Conservation (phyloP, 2,888 invertebrate genomes). For the Ophraella communa region DNA sequence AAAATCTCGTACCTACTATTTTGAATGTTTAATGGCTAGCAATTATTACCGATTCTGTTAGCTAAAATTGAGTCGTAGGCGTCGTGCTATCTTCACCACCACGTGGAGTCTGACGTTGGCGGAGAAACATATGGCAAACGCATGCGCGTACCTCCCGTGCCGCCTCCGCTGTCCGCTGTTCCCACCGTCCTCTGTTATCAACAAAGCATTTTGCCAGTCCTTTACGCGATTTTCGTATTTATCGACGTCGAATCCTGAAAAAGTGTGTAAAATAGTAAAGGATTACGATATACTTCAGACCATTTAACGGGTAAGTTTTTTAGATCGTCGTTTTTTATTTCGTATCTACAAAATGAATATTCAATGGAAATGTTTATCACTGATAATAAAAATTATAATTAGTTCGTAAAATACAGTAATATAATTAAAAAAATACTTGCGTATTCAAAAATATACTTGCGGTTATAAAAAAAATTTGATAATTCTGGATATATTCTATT, state of each 20-base stretch:
- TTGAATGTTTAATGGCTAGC: not conserved
- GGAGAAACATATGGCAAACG: not conserved
- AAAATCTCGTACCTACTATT: too few species aligned
- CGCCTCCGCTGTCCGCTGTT: not conserved
- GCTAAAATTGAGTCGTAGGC: constrained; percentile 19
- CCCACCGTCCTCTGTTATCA: constrained; percentile 5
- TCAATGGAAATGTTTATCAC: not conserved
- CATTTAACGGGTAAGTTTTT: not conserved
- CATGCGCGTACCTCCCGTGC: constrained; percentile 1
- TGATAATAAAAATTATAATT: not conserved
- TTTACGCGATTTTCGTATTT: constrained; percentile 7
- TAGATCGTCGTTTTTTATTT: not conserved
- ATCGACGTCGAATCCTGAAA: not conserved
- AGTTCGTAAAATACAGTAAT: not conserved
- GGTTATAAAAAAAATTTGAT: too few species aligned
- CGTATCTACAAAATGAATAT: not conserved
- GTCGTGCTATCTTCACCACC: constrained; percentile 25
- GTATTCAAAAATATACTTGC: too few species aligned
- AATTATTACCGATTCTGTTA: not conserved
- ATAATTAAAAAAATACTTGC: too few species aligned
- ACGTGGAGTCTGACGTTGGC: constrained; percentile 28
- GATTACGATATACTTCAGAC: constrained; percentile 5
- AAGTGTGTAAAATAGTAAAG: not conserved
- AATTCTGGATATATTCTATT: too few species aligned
- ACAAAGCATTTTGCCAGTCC: not conserved